Percentiles rank a stretch among this genome's conserved stretches.
phyloP scores from a whole-genome alignment of 2,797 vertebrate genomes.

The Aplochiton taeniatus region DNA sequence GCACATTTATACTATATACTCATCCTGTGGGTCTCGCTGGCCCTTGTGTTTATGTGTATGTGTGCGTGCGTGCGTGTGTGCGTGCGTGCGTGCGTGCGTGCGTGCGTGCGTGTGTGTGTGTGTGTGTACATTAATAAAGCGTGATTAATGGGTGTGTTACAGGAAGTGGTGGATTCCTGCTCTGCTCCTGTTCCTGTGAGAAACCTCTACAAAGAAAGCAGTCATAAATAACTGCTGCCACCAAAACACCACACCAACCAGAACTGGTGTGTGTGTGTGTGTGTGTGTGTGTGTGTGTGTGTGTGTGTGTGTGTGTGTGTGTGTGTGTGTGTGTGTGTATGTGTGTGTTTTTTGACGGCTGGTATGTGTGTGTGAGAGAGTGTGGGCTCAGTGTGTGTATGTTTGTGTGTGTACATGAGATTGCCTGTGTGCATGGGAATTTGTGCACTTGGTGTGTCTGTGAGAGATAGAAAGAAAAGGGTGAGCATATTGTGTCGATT shows the following conservation, averaged over 20 bases:
- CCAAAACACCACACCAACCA: constrained; percentile 35
- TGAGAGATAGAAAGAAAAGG: too few species aligned
- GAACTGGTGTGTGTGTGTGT: constrained; percentile 24
- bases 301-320: constrained; percentile 19
- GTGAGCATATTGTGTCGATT: too few species aligned
- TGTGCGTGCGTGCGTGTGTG: too few species aligned
- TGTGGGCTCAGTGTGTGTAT: constrained; percentile 20
- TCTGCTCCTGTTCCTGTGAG: constrained; percentile 75
- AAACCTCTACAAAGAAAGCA: constrained; percentile 74
- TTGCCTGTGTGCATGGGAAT: not conserved
- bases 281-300: constrained; percentile 12
- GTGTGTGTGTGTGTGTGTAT: not conserved
- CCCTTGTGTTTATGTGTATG: too few species aligned
- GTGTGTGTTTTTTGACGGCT: constrained; percentile 12
- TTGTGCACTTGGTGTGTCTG: constrained; percentile 19
- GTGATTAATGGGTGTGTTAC: constrained; percentile 71
- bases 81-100: too few species aligned
- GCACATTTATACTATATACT: too few species aligned
- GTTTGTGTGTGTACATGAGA: not conserved
- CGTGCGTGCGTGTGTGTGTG: too few species aligned
- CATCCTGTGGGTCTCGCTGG: too few species aligned
- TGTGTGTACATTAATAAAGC: constrained; percentile 58
- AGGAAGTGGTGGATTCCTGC: constrained; percentile 72
- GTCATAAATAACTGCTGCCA: constrained; percentile 73
- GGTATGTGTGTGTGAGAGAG: constrained; percentile 18